Evolutionary conservation across 2,888 invertebrate genomes (phyloP).

Genomic region (Galeopsomyia nigrocyanea): DNA sequence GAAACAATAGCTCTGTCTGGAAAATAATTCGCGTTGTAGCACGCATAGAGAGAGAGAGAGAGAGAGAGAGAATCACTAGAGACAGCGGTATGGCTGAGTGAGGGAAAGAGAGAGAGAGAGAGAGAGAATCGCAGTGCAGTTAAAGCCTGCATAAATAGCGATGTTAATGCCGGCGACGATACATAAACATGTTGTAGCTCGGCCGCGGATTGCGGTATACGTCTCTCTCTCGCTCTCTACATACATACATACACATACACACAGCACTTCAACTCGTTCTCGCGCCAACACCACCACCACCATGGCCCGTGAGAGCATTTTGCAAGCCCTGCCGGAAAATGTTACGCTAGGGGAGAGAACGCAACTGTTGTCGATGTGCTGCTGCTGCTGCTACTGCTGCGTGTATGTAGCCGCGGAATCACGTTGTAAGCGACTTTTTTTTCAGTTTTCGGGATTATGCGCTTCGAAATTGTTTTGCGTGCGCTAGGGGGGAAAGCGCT

Average conservation of each 20-base stretch:
- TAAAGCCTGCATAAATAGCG: slow-evolving; percentile 66
- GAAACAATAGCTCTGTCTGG: no score
- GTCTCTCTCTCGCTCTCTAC: not conserved
- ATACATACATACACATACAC: slow-evolving; percentile 2
- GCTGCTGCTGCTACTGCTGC: slow-evolving; percentile 34
- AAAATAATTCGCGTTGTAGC: no score
- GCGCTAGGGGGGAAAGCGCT: no score
- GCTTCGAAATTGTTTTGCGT: slow-evolving; percentile 1
- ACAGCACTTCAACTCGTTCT: slow-evolving; percentile 13
- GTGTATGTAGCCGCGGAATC: slow-evolving; percentile 46
- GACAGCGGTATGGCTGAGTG: slow-evolving; percentile 19
- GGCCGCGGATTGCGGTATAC: slow-evolving; percentile 60
- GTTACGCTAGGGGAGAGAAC: no score
- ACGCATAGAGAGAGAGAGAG: no score
- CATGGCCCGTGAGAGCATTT: slow-evolving; percentile 1
- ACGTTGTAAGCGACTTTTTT: slow-evolving; percentile 36
- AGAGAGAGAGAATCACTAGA: slow-evolving; percentile 7
- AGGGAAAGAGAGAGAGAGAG: slow-evolving; percentile 42
- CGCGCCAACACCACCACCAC: not conserved
- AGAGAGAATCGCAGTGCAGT: slow-evolving; percentile 51
- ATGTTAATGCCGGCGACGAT: slow-evolving; percentile 65
- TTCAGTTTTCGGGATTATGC: slow-evolving; percentile 5
- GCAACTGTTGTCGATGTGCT: no score
- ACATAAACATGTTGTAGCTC: slow-evolving; percentile 66
- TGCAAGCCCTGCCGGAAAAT: slow-evolving; percentile 6